Conservation (phyloP, 1,140 invertebrate genomes). For the Xylocopa sonorina region DNA sequence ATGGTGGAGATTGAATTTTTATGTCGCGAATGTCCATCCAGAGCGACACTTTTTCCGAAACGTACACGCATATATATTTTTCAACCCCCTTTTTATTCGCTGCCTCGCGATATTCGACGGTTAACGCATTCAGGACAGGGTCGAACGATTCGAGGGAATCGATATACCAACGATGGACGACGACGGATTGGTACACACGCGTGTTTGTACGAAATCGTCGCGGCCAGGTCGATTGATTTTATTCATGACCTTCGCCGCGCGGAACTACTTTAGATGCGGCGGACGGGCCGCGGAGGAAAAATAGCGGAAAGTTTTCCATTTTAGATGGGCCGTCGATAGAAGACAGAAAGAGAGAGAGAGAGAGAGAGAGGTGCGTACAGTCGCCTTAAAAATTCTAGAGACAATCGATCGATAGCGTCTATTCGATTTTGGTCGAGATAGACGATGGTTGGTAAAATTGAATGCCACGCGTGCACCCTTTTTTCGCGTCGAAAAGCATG, state of each 20-base stretch:
- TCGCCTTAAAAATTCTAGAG: no score
- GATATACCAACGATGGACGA: neutral
- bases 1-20: slow-evolving; percentile 16
- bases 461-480: no score
- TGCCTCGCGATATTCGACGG: neutral
- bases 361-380: slow-evolving; percentile 8
- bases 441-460: no score
- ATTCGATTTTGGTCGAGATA: no score
- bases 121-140: neutral
- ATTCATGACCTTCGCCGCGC: slow-evolving; percentile 31
- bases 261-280: slow-evolving; percentile 39
- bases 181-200: neutral
- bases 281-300: slow-evolving; percentile 13
- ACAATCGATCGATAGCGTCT: no score
- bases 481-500: no score
- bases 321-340: slow-evolving; percentile 10
- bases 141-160: neutral
- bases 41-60: no score
- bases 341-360: neutral
- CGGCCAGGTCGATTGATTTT: slow-evolving; percentile 37
- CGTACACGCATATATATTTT: no score
- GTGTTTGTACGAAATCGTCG: slow-evolving; percentile 30
- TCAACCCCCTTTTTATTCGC: no score
- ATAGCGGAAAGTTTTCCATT: slow-evolving; percentile 23
- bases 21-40: neutral